A percentile compares a stretch with the other conserved stretches of the same genome.
phyloP scores from a whole-genome alignment of 2,113 vertebrate genomes.

The Pluvialis apricaria region DNA sequence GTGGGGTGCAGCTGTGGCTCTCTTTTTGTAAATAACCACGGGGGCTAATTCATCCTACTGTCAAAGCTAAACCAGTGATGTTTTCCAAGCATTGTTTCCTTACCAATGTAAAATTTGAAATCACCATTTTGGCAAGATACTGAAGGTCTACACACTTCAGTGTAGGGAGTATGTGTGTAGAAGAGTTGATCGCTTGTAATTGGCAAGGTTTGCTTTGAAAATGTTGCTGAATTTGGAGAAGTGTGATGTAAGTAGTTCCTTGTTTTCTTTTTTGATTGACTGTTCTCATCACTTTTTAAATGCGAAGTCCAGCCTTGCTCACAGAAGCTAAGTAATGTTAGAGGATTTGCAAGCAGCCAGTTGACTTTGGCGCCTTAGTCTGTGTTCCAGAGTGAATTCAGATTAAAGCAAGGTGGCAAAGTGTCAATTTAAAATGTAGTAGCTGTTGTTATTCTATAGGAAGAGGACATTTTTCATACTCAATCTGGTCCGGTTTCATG shows the following conservation, averaged over 20 bases:
- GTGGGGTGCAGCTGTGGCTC: not conserved
- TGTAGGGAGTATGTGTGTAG: not conserved
- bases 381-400: not conserved
- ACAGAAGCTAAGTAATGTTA: not conserved
- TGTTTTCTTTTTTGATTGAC: not conserved
- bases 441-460: not conserved
- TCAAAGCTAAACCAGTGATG: not conserved
- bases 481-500: not conserved
- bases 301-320: not conserved
- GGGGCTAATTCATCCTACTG: not conserved
- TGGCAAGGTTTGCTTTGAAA: not conserved
- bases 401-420: not conserved
- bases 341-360: not conserved
- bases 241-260: not conserved
- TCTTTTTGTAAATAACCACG: not conserved
- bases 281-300: not conserved
- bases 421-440: not conserved
- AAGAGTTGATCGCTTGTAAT: not conserved
- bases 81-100: not conserved
- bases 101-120: not conserved
- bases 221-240: not conserved
- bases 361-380: not conserved
- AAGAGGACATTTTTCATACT: not conserved
- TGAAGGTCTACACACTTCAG: not conserved
- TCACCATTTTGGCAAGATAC: not conserved